Conservation (phyloP, 2,113 vertebrate genomes). For the Ramphastos sulfuratus region DNA sequence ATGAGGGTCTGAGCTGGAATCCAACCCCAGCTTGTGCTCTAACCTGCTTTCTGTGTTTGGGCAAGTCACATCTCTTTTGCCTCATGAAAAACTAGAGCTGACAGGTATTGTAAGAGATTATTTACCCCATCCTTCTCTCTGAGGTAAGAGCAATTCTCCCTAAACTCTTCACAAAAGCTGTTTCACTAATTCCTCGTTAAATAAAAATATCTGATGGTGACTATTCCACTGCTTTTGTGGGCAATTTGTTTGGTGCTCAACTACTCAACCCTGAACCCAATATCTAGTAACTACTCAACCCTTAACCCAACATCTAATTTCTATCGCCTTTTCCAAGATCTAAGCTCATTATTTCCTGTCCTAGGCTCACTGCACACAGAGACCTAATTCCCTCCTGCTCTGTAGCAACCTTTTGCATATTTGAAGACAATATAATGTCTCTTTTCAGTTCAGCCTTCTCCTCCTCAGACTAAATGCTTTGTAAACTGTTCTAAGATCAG, state of each 20-base stretch:
- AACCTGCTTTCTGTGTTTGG: neutral
- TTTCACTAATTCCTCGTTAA: neutral
- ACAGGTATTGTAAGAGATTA: neutral
- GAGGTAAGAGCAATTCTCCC: neutral
- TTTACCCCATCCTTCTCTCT: neutral
- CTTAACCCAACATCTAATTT: neutral
- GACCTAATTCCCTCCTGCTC: constrained; percentile 23
- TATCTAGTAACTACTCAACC: neutral
- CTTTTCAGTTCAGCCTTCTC: neutral
- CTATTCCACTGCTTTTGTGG: neutral
- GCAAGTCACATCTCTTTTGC: neutral
- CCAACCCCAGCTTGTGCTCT: neutral
- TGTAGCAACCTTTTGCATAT: constrained; percentile 24
- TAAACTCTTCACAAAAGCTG: neutral
- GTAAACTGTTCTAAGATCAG: neutral
- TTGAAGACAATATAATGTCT: neutral
- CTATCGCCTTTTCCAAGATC: neutral
- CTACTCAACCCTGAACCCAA: neutral
- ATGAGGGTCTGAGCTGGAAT: neutral
- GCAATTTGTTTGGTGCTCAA: neutral
- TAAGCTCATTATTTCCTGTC: constrained; percentile 46
- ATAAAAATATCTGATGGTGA: neutral
- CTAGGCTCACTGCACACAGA: neutral
- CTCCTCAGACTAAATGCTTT: neutral
- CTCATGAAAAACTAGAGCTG: neutral